Evolutionary conservation across 2,888 invertebrate genomes (phyloP).

Genomic region (Acrobeloides nanus): DNA sequence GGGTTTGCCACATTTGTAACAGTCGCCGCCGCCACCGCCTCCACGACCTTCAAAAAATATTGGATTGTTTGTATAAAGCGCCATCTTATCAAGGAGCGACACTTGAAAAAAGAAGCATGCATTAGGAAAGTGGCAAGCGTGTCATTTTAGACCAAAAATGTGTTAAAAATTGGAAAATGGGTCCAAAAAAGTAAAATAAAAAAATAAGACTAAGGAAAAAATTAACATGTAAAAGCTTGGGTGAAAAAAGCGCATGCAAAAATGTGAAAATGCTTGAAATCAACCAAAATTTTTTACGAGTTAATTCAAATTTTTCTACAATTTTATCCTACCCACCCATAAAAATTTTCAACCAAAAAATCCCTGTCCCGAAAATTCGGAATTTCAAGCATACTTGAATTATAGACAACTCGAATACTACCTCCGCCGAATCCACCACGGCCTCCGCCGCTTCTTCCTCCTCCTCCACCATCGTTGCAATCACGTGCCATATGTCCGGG

Average conservation of each 20-base stretch:
- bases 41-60: no score
- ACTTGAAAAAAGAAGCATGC: no score
- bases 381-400: background rate
- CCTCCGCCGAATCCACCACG: slow-evolving; percentile 10
- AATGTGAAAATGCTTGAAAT: no score
- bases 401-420: slow-evolving; percentile 7
- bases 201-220: background rate
- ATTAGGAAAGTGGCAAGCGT: no score
- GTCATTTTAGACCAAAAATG: no score
- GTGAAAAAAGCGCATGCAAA: background rate
- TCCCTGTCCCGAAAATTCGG: background rate
- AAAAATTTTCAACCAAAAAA: background rate
- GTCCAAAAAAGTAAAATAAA: no score
- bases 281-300: background rate
- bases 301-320: no score
- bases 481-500: slow-evolving; percentile 46
- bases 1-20: slow-evolving; percentile 39
- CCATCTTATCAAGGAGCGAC: no score
- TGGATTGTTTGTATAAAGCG: no score
- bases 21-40: no score
- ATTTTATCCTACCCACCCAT: background rate
- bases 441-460: slow-evolving; percentile 16
- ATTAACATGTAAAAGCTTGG: background rate
- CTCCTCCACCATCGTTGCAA: slow-evolving; percentile 26
- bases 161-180: no score